Conservation (phyloP, 2,888 invertebrate genomes). For the Cryptophagus acutangulus region DNA sequence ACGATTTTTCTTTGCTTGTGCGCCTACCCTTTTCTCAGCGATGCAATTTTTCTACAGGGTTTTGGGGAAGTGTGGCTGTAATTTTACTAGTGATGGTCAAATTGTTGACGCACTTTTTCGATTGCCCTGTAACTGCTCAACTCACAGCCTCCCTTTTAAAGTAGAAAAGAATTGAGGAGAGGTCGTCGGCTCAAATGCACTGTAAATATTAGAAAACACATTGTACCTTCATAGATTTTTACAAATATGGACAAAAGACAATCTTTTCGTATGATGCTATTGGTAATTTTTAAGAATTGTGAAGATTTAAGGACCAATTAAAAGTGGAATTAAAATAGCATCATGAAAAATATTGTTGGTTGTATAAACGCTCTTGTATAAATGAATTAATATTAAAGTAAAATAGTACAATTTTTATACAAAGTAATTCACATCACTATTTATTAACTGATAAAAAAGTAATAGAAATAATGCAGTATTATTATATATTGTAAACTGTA, state of each 20-base stretch:
- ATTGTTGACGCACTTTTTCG: too few relatives aligned
- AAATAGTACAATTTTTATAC: conserved; percentile 47
- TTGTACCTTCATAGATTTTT: conserved; percentile 27
- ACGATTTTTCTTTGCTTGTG: too few relatives aligned
- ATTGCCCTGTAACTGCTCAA: too few relatives aligned
- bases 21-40: conserved; percentile 16
- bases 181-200: conserved; percentile 41
- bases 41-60: conserved; percentile 22
- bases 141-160: too few relatives aligned
- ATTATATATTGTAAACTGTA: conserved; percentile 24
- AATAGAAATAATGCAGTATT: conserved; percentile 9
- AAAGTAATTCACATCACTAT: conserved; percentile 16
- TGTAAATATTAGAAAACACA: conserved; percentile 37
- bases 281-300: too few relatives aligned
- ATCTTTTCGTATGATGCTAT: too few relatives aligned
- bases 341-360: neutral
- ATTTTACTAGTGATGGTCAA: too few relatives aligned
- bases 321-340: conserved; percentile 2
- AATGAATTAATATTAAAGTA: conserved; percentile 17
- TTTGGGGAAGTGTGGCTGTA: too few relatives aligned
- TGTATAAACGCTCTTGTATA: too few relatives aligned
- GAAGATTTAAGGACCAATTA: neutral
- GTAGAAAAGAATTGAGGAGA: too few relatives aligned
- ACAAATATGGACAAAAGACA: too few relatives aligned
- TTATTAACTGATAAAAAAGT: conserved; percentile 5